A percentile compares a stretch with the other conserved stretches of the same genome.
phyloP scores from a whole-genome alignment of 1,140 invertebrate species.

The Cyphomyrmex costatus region DNA sequence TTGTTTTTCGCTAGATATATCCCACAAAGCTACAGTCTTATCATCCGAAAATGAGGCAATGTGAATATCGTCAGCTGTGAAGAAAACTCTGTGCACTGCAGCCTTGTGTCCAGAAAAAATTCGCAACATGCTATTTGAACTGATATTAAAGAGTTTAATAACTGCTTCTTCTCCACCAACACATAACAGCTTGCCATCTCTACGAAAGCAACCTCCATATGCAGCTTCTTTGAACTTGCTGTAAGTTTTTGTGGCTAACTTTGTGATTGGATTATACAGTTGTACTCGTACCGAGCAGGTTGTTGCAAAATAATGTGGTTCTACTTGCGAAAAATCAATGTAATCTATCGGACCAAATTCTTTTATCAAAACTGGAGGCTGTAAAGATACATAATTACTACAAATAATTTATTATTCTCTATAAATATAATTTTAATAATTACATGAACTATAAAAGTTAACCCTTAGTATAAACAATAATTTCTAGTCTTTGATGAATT shows the following conservation, averaged over 20 bases:
- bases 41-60: constrained; percentile 98
- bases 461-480: background rate
- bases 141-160: constrained; percentile 95
- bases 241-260: constrained; percentile 94
- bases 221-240: constrained; percentile 95
- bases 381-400: constrained; percentile 62
- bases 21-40: constrained; percentile 95
- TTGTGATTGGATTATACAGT: constrained; percentile 96
- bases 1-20: constrained; percentile 94
- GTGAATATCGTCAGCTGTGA: constrained; percentile 92
- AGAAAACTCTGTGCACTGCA: constrained; percentile 94
- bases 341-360: constrained; percentile 97
- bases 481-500: too few relatives aligned
- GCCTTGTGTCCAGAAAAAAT: constrained; percentile 86
- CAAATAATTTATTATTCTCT: constrained; percentile 32
- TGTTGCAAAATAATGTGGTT: constrained; percentile 96
- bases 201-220: constrained; percentile 94
- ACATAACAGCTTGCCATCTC: constrained; percentile 94
- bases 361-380: constrained; percentile 95
- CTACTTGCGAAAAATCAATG: constrained; percentile 95
- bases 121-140: constrained; percentile 92
- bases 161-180: constrained; percentile 96
- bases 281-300: constrained; percentile 96
- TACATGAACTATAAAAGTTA: background rate
- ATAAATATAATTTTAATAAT: background rate